A percentile compares a stretch with the other conserved stretches of the same genome.
Evolutionary conservation across 2,113 vertebrate genomes (phyloP).

Genomic region (Baryphthengus martii): DNA sequence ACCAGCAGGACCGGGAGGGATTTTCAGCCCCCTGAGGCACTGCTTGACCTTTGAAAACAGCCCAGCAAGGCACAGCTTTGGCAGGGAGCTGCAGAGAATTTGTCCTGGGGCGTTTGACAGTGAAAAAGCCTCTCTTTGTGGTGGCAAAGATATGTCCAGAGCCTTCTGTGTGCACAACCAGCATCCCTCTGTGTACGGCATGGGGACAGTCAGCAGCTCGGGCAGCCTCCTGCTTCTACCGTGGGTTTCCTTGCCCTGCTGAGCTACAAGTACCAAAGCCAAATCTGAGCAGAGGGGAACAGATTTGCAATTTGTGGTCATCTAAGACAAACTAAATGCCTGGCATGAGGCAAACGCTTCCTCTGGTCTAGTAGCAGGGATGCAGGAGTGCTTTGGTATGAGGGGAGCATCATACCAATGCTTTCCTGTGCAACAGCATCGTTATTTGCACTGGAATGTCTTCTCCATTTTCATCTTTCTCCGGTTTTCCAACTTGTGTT

Average conservation of each 20-base stretch:
- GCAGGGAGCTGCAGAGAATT: not conserved
- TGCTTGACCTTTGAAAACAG: not conserved
- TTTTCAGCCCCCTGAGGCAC: not conserved
- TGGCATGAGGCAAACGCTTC: not conserved
- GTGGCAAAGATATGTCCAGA: not conserved
- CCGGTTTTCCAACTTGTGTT: not conserved
- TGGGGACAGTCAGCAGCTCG: accelerated
- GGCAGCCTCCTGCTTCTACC: not conserved
- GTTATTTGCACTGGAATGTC: not conserved
- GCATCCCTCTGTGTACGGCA: not conserved
- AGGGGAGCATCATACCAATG: not conserved
- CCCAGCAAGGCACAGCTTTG: not conserved
- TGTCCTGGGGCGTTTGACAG: not conserved
- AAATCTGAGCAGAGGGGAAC: not conserved
- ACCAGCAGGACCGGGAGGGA: not conserved
- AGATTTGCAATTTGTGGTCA: not conserved
- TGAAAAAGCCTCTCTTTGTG: not conserved
- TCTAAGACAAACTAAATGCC: not conserved
- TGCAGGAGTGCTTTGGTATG: not conserved
- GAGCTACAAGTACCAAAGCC: not conserved
- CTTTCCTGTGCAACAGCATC: not conserved
- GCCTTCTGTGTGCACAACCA: not conserved
- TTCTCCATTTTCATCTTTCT: not conserved
- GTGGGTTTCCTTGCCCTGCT: not conserved
- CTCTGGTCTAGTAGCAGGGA: not conserved